Conservation (phyloP, 2,888 invertebrate species). For the Melitaea athalia region DNA sequence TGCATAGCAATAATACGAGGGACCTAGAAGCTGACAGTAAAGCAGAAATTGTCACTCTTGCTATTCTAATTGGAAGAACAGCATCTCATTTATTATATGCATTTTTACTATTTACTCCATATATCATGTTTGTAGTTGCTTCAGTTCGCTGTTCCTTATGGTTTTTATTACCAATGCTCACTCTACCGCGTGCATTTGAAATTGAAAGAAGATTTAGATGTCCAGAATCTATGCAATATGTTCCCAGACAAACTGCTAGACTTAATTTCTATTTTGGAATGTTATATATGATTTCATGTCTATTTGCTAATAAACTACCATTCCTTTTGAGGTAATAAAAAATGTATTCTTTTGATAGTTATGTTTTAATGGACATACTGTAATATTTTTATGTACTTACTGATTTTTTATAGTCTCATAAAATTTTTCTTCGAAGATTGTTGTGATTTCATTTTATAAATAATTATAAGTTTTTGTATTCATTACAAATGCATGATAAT, state of each 20-base stretch:
- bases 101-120: constrained; percentile 94
- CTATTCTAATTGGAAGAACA: constrained; percentile 95
- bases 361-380: constrained; percentile 17
- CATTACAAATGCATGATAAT: constrained; percentile 1
- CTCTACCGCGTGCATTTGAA: constrained; percentile 93
- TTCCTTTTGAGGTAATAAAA: constrained; percentile 69
- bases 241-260: constrained; percentile 94
- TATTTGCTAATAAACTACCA: constrained; percentile 85
- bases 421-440: not conserved
- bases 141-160: constrained; percentile 92
- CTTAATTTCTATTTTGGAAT: constrained; percentile 95
- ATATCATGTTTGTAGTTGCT: constrained; percentile 93
- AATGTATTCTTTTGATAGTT: constrained; percentile 19
- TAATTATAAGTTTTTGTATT: constrained; percentile 1
- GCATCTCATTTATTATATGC: constrained; percentile 96
- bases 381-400: constrained; percentile 43
- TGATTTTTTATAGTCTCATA: constrained; percentile 42
- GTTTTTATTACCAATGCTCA: constrained; percentile 94
- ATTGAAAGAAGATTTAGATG: constrained; percentile 94
- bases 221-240: constrained; percentile 88
- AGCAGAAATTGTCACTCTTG: constrained; percentile 96
- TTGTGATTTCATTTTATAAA: not conserved
- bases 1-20: constrained; percentile 97
- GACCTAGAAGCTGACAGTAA: constrained; percentile 93
- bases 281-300: constrained; percentile 92